Base-by-base conservation (phyloP, 2,888 invertebrate species). In the Leptopilina drosophilae region DNA sequence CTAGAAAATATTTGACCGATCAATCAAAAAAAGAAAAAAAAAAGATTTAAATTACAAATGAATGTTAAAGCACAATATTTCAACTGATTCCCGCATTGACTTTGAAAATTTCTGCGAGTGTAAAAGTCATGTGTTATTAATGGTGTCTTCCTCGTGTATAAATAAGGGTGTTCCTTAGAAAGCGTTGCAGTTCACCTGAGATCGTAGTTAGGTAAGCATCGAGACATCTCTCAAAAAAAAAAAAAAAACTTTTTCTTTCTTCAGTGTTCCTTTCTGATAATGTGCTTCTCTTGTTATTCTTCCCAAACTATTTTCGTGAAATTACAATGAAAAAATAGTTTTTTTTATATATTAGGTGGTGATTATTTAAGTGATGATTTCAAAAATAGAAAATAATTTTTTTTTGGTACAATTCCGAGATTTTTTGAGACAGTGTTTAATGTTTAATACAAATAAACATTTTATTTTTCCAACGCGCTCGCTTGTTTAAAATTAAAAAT, bases 131-230 rank as follows among this genome's bases (percentile, higher is more conserved):
- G 76, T 80, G 76, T 20, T 77, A 81, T 80, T 80, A 80, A 79
- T 80, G 82, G 84, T 85, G 86, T 84, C 86, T 83, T 82, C 87
- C 84, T 89, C 90, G 88, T 90, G 88, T 91, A 90, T 91, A 91
- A 90, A 91, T 90, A 90, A 87, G 88, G 88, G 89, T 89, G 86
- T 82, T 77, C 82, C 81, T 82, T 78, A 83, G 87, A 86, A 86
- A 87, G 85, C 86, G 84, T 81, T 86, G 87, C 90, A 92, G 91
- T 91, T 90, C 87, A 86, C 82, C 85, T 84, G 87, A 84, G 88
- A 89, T 86, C 91, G 89, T 90, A 87, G 87, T 87, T 85, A 86
- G 88, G 90, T 89, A 85, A 89, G 89, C 85, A 87, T 85, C 87
- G 78, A 76, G 65, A 56, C 42, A 66, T 40, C 56, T 77, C 42